Evolutionary conservation across 1,140 invertebrate species (phyloP).

Genomic region (Brachionus paranguensis): DNA sequence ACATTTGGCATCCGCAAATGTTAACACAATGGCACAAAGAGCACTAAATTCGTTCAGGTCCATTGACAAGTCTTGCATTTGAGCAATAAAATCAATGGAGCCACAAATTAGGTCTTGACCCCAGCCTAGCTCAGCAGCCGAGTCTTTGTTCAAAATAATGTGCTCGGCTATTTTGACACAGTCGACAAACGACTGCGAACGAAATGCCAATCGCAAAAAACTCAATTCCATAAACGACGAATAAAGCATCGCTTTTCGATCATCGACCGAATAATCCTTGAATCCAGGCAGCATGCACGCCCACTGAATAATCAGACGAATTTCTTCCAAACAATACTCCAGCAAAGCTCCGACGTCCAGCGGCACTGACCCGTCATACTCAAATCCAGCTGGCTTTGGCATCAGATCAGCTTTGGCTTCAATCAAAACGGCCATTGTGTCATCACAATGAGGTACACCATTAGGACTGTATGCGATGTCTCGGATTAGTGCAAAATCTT

Average conservation of each 20-base stretch:
- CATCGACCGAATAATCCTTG: slow-evolving; percentile 19
- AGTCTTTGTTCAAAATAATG: slow-evolving; percentile 36
- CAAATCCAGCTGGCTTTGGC: slow-evolving; percentile 26
- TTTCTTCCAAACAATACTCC: slow-evolving; percentile 37
- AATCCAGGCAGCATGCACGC: slow-evolving; percentile 12
- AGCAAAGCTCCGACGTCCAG: slow-evolving; percentile 19
- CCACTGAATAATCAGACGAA: slow-evolving; percentile 33
- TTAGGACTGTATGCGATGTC: slow-evolving; percentile 28
- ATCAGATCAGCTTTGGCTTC: slow-evolving; percentile 38
- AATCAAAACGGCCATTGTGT: slow-evolving; percentile 28
- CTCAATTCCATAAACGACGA: slow-evolving; percentile 36
- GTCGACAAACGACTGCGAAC: slow-evolving; percentile 32
- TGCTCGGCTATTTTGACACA: slow-evolving; percentile 39
- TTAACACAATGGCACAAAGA: slow-evolving; percentile 36
- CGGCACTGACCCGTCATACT: slow-evolving; percentile 25
- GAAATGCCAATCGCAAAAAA: slow-evolving; percentile 32
- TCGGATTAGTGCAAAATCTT: slow-evolving; percentile 33
- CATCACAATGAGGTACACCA: slow-evolving; percentile 40
- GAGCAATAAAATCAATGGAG: slow-evolving; percentile 38
- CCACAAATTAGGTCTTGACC: slow-evolving; percentile 37
- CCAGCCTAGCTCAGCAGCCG: slow-evolving; percentile 28
- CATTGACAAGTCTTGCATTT: slow-evolving; percentile 38
- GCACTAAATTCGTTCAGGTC: slow-evolving; percentile 36
- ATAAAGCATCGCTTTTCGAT: slow-evolving; percentile 37
- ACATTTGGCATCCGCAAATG: slow-evolving; percentile 35